Evolutionary conservation across 2,888 invertebrate genomes (phyloP), one percentile per base, ranked within the genome.

Genomic region (Nematopogon swammerdamellus): DNA sequence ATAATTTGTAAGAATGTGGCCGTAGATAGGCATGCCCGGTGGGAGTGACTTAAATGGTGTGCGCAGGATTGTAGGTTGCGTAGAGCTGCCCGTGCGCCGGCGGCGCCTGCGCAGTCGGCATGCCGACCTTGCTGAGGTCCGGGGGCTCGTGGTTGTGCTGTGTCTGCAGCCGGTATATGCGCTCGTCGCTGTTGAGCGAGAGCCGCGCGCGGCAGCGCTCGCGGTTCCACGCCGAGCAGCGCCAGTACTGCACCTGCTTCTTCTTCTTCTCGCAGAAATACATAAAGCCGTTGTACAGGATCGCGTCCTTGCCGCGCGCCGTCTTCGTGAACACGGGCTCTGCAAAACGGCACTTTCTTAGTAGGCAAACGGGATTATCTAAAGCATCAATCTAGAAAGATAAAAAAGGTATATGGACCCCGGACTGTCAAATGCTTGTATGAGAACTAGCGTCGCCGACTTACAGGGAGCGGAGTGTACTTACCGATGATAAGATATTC

Each of bases 231-330:
- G 50, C 50, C 1, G 50, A 51, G 36, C 51, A 53, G 45, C 49
- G 47, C 53, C 53, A 53, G 16, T 49, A 47, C 25, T 18, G 42
- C 1, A 43, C 18, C 8, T 47, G 17, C 18, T 44, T 44, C 18
- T 44, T 17, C 18, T 44, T 17, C 17, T 17, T 44, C 44, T 44
- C 25, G 25, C 25, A 25, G 25, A 25, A 25, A 10, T 25, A 25
- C 25, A 25, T 25, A 10, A 6, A 59, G 2, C 20, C 42, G 4
- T 60, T 59, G 18, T 61, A 50, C 17, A 56, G 54, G 3, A 61
- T 54, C 10, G 59, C 54, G 4, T 55, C 58, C 30, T 53, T 55
- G 1, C 59, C 60, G n/a, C 48, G 56, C 19, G 49, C 18, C 10
- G 59, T 58, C 5, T 51, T 51, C 2, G 54, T 55, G 20, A 60